Evolutionary conservation across 1,140 invertebrate species (phyloP).

Genomic region (Dryas iulia): DNA sequence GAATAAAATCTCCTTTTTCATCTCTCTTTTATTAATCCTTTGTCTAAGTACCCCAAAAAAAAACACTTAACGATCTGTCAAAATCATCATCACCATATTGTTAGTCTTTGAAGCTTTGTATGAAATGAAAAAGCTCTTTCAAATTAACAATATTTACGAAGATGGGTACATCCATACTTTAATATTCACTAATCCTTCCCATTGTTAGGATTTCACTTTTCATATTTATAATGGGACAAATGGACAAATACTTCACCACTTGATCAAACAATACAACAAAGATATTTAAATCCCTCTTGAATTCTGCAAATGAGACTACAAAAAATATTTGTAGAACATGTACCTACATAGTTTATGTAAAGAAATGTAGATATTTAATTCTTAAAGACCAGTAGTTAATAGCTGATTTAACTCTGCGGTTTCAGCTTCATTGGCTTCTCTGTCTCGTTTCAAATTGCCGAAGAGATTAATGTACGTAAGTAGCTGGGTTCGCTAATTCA

Average conservation of each 20-base stretch:
- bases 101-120: background rate
- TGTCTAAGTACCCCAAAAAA: background rate
- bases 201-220: conserved; percentile 23
- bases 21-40: too few species aligned
- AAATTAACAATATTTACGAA: conserved; percentile 1
- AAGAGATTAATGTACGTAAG: conserved; percentile 1
- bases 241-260: conserved; percentile 17
- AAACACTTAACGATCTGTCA: background rate
- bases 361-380: background rate
- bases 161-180: conserved; percentile 6
- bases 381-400: conserved; percentile 2
- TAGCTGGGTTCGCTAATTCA: background rate
- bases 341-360: background rate
- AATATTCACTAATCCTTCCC: conserved; percentile 20
- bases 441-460: conserved; percentile 1
- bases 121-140: background rate
- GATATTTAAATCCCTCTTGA: conserved; percentile 23
- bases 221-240: conserved; percentile 21
- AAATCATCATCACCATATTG: background rate
- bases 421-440: background rate
- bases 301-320: conserved; percentile 26
- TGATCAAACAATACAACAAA: conserved; percentile 25
- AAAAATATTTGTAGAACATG: conserved; percentile 11
- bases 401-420: conserved; percentile 3
- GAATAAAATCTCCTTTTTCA: too few species aligned